Evolutionary conservation across 2,888 invertebrate species (phyloP).

Genomic region (Watsonalla binaria): DNA sequence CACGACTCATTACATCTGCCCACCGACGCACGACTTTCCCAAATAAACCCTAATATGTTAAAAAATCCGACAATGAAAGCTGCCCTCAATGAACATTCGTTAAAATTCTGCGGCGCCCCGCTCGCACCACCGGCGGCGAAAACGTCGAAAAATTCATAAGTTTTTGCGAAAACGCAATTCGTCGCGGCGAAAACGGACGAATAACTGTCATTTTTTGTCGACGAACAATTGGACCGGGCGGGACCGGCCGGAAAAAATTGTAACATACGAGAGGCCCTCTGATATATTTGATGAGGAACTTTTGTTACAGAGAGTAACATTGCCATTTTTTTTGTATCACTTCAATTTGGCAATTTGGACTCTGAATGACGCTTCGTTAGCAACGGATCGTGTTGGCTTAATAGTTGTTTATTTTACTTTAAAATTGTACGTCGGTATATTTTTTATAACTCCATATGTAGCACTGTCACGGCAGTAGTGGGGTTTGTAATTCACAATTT

Average conservation of each 20-base stretch:
- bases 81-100: slow-evolving; percentile 40
- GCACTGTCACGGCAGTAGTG: too few species aligned
- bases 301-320: slow-evolving; percentile 36
- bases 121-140: slow-evolving; percentile 36
- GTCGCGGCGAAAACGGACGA: slow-evolving; percentile 41
- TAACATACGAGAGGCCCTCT: slow-evolving; percentile 45
- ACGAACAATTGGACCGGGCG: slow-evolving; percentile 39
- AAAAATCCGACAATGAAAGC: slow-evolving; percentile 33
- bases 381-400: neutral
- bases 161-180: slow-evolving; percentile 43
- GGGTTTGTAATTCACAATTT: too few species aligned
- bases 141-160: slow-evolving; percentile 45
- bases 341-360: slow-evolving; percentile 16
- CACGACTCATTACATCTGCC: slow-evolving; percentile 25
- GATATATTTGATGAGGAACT: slow-evolving; percentile 46
- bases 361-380: slow-evolving; percentile 20
- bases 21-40: slow-evolving; percentile 17
- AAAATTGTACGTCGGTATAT: too few species aligned
- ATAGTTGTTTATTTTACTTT: too few species aligned
- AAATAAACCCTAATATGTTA: slow-evolving; percentile 30
- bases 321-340: slow-evolving; percentile 16
- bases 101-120: slow-evolving; percentile 35
- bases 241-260: slow-evolving; percentile 38
- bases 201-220: slow-evolving; percentile 52
- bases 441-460: too few species aligned